phyloP scores from a whole-genome alignment of 2,888 invertebrate species.

The Celastrina argiolus region DNA sequence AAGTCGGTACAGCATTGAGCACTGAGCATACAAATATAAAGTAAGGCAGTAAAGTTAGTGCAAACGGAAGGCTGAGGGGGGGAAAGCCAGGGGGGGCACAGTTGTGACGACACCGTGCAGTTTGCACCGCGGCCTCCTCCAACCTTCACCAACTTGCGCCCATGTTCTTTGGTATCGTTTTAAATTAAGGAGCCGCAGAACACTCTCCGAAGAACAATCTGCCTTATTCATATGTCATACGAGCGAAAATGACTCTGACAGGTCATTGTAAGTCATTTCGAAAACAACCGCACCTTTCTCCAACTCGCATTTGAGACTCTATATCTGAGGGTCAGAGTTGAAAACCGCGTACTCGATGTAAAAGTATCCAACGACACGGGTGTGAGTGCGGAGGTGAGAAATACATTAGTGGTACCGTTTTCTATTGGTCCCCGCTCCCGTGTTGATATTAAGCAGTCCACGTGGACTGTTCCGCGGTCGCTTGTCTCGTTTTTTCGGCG shows the following conservation, averaged over 20 bases:
- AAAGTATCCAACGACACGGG: constrained; percentile 64
- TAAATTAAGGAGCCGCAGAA: constrained; percentile 75
- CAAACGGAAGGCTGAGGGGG: constrained; percentile 50
- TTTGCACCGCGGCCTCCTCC: constrained; percentile 76
- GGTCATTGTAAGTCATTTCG: constrained; percentile 59
- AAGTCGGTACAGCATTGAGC: constrained; percentile 58
- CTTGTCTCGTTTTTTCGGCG: constrained; percentile 74
- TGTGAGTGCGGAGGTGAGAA: constrained; percentile 79
- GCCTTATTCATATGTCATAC: constrained; percentile 49
- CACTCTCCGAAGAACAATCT: constrained; percentile 51
- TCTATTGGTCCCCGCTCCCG: constrained; percentile 77
- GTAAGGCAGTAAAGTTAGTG: constrained; percentile 43
- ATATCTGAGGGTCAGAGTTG: constrained; percentile 48
- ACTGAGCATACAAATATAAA: constrained; percentile 49
- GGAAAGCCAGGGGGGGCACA: constrained; percentile 40
- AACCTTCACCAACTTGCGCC: constrained; percentile 76
- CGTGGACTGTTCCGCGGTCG: constrained; percentile 72
- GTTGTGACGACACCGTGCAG: constrained; percentile 75
- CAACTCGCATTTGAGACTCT: constrained; percentile 57
- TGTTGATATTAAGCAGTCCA: constrained; percentile 78
- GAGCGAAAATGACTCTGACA: constrained; percentile 49
- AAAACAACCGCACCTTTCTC: constrained; percentile 47
- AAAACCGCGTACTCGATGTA: constrained; percentile 57
- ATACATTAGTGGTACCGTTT: constrained; percentile 79
- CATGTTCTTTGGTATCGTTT: constrained; percentile 77